Conservation (phyloP, 2,888 invertebrate species). For the Spodoptera exigua region DNA sequence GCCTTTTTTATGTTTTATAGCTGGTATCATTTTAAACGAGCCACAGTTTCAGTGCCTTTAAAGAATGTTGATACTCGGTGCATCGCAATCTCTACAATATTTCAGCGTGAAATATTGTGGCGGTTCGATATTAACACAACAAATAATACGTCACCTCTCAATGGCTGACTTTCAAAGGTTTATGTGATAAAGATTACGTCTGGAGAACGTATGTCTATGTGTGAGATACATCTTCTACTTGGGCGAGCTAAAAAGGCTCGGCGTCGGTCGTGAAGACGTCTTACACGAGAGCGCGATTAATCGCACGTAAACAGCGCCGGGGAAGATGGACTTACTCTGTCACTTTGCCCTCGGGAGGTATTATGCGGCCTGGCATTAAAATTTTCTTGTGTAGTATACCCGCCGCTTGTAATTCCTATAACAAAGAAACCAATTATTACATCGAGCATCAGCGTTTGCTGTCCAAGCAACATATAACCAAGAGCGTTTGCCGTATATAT, state of each 20-base stretch:
- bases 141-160: constrained; percentile 53
- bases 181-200: constrained; percentile 55
- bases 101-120: constrained; percentile 48
- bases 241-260: constrained; percentile 63
- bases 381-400: constrained; percentile 82
- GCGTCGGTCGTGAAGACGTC: constrained; percentile 52
- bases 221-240: constrained; percentile 66
- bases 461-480: no score
- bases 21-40: constrained; percentile 28
- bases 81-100: constrained; percentile 35
- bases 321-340: constrained; percentile 76
- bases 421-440: constrained; percentile 68
- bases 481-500: constrained; percentile 8
- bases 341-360: constrained; percentile 79
- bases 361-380: constrained; percentile 79
- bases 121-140: constrained; percentile 53
- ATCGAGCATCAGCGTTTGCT: constrained; percentile 42
- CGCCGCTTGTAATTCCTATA: constrained; percentile 76
- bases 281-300: constrained; percentile 62
- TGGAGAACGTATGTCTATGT: constrained; percentile 46
- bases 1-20: constrained; percentile 32
- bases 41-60: constrained; percentile 33
- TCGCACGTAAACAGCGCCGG: constrained; percentile 62
- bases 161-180: constrained; percentile 53
- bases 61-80: constrained; percentile 36